Percentiles rank a stretch among this genome's conserved stretches.
Conservation (phyloP, 1,140 invertebrate species). For the Adelges cooleyi region DNA sequence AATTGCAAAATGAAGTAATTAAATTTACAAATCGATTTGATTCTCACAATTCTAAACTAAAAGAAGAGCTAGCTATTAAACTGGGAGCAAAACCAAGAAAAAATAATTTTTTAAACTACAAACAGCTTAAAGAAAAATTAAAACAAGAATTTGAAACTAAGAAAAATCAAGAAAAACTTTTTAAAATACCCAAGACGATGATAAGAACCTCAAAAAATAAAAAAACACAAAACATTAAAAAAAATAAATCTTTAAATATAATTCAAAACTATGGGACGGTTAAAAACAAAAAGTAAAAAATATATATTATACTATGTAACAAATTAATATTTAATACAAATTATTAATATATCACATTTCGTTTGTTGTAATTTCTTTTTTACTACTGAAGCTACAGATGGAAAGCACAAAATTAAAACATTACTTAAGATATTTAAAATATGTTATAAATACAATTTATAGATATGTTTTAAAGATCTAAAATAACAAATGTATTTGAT, state of each 20-base stretch:
- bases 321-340: too few relatives aligned
- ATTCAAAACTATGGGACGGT: slow-evolving; percentile 20
- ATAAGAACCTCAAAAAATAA: slow-evolving; percentile 16
- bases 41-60: not conserved
- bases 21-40: slow-evolving; percentile 20
- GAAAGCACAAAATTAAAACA: too few relatives aligned
- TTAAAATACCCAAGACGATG: slow-evolving; percentile 19
- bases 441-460: too few relatives aligned
- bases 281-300: slow-evolving; percentile 20
- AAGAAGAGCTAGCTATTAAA: slow-evolving; percentile 13
- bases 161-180: slow-evolving; percentile 24
- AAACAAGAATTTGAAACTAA: not conserved
- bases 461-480: too few relatives aligned
- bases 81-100: slow-evolving; percentile 19
- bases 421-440: too few relatives aligned
- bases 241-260: slow-evolving; percentile 10
- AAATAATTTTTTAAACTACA: slow-evolving; percentile 7
- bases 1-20: slow-evolving; percentile 22
- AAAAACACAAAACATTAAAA: not conserved
- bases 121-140: slow-evolving; percentile 11
- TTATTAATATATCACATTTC: too few relatives aligned
- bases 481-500: too few relatives aligned
- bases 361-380: too few relatives aligned
- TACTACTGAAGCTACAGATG: too few relatives aligned
- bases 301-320: not conserved